These are phyloP conservation scores for Neodon shergylaensis DNA, from an alignment of 2,113 vertebrate genomes.

Conservation along the genomic window DNA sequence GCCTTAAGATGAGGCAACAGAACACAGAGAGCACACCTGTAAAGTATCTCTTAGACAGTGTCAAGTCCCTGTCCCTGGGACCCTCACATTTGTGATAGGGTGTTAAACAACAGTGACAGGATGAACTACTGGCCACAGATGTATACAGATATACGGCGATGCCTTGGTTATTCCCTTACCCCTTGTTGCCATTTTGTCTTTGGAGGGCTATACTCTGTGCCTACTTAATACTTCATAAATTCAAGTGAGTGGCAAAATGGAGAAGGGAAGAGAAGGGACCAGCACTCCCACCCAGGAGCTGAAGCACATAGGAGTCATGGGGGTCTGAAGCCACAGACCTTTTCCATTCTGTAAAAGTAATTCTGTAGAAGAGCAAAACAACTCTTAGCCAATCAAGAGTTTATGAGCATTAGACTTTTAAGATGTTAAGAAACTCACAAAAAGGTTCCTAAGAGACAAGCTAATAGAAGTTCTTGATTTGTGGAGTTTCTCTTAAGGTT, in stretches of 20 bases:
- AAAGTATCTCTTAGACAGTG: not conserved
- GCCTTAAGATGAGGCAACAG: not conserved
- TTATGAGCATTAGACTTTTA: not conserved
- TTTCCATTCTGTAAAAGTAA: not conserved
- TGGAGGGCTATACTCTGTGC: not conserved
- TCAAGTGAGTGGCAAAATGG: not conserved
- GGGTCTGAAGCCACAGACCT: not conserved
- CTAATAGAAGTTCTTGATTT: constrained; percentile 20
- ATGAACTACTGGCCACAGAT: not conserved
- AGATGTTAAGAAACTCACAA: not conserved
- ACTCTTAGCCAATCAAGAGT: constrained; percentile 2
- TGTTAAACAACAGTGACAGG: not conserved
- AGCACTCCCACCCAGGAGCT: not conserved
- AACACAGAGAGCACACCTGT: not conserved
- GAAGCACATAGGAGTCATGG: not conserved
- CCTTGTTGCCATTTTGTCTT: not conserved
- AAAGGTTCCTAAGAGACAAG: constrained; percentile 28
- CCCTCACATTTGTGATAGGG: not conserved
- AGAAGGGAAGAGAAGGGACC: not conserved
- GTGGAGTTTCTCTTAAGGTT: not conserved
- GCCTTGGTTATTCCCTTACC: not conserved
- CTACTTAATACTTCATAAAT: not conserved
- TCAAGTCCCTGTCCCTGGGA: not conserved
- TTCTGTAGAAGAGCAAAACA: constrained; percentile 31
- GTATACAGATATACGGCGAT: not conserved